Base-by-base conservation (phyloP, 2,888 invertebrate genomes). In the Petrophora chlorosata region DNA sequence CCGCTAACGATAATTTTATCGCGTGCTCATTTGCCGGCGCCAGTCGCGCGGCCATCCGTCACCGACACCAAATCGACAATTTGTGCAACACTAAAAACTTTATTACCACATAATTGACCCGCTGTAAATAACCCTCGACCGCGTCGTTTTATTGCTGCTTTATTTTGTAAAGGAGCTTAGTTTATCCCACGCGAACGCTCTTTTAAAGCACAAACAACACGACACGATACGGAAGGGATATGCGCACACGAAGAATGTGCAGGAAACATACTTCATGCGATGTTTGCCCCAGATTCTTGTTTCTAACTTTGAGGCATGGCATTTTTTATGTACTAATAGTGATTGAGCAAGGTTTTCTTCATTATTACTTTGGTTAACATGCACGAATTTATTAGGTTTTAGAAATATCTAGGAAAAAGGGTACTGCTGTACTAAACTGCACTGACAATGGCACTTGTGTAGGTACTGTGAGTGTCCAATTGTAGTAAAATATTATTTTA, bases 1-100 rank as follows among this genome's bases (percentile, higher is more conserved):
- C 89, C 80, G 84, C 89, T 90, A 91, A 91, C 90, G 90, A 90
- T 91, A 90, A 91, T 91, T 91, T 90, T 91, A 91, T 91, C 90
- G 90, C 86, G 87, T 89, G 90, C 90, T 91, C 90, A 91, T 91
- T 91, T 90, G 85, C 81, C 79, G 88, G 84, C 88, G 85, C 85
- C 86, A 82, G 85, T 76, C 82, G 83, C 83, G 81, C 79, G 82
- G 75, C 85, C 82, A 89, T 89, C 83, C 86, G 87, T 90, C 89
- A 88, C 81, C 76, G 79, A 76, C 73, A 76, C 80, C 82, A 85
- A 87, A 88, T 85, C 86, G 87, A 77, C 87, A 85, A 90, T 88
- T 89, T 86, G 87, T 83, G 80, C 81, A 82, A 80, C 83, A 87
- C 86, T 89, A 86, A 88, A 87, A 88, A 82, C 82, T 87, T 88